Percentiles rank a stretch among this genome's conserved stretches.
Evolutionary conservation across 2,888 invertebrate genomes (phyloP).

Genomic region (Synanthedon andrenaeformis): DNA sequence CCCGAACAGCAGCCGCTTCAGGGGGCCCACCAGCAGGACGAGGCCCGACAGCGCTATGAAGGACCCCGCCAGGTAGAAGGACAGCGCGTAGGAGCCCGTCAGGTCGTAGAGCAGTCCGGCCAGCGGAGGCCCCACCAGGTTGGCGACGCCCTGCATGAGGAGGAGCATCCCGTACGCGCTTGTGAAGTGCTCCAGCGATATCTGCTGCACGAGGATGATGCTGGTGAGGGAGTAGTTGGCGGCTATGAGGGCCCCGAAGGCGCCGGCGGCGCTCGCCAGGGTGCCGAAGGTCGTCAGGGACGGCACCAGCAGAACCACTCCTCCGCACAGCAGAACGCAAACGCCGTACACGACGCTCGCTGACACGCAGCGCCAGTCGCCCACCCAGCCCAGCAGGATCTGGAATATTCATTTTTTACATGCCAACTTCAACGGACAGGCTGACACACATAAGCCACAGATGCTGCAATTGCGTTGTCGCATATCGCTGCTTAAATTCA

Average conservation of each 20-base stretch:
- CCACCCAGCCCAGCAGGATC: slow-evolving; percentile 88
- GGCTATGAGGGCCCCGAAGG: slow-evolving; percentile 90
- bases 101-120: slow-evolving; percentile 91
- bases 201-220: slow-evolving; percentile 89
- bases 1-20: no score
- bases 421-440: no score
- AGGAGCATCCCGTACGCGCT: slow-evolving; percentile 90
- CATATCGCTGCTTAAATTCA: no score
- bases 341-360: slow-evolving; percentile 83
- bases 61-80: slow-evolving; percentile 84
- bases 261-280: slow-evolving; percentile 76
- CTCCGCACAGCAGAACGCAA: slow-evolving; percentile 81
- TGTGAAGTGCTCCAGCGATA: slow-evolving; percentile 90
- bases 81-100: slow-evolving; percentile 80
- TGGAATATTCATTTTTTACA: slow-evolving; percentile 30
- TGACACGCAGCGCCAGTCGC: slow-evolving; percentile 84
- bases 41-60: slow-evolving; percentile 83
- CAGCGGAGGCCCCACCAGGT: slow-evolving; percentile 89
- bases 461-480: no score
- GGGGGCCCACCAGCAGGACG: slow-evolving; percentile 58
- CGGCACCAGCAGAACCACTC: slow-evolving; percentile 76
- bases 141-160: slow-evolving; percentile 90
- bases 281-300: slow-evolving; percentile 66
- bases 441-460: no score
- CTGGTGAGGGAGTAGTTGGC: slow-evolving; percentile 93